phyloP scores from a whole-genome alignment of 2,113 vertebrate genomes.

The Passer domesticus region DNA sequence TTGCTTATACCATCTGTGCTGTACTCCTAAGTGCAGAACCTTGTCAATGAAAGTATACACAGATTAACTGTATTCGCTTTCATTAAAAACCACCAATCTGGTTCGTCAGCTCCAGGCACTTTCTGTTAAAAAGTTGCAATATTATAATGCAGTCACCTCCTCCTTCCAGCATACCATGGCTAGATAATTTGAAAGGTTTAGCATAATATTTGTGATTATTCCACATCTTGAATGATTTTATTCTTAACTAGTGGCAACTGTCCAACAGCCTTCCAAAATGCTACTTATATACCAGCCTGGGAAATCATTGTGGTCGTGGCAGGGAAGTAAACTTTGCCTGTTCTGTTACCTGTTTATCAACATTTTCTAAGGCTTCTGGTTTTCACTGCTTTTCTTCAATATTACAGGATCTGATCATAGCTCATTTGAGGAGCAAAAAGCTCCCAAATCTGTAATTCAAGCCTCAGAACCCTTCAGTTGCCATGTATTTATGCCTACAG shows the following conservation, averaged over 20 bases:
- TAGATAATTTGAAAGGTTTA: neutral
- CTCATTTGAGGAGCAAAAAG: neutral
- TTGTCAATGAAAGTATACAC: slow-evolving; percentile 53
- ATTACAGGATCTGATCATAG: neutral
- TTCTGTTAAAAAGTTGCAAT: slow-evolving; percentile 2
- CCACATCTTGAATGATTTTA: neutral
- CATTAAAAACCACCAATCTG: slow-evolving; percentile 51
- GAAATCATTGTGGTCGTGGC: neutral
- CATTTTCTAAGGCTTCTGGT: neutral
- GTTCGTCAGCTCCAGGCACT: slow-evolving; percentile 18
- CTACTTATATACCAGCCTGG: neutral
- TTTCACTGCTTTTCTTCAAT: neutral
- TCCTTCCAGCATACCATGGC: neutral
- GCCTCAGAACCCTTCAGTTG: neutral
- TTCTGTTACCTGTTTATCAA: neutral
- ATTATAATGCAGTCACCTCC: neutral
- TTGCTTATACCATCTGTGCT: slow-evolving; percentile 63
- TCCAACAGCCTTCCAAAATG: neutral
- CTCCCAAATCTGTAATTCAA: neutral
- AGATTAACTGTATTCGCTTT: slow-evolving; percentile 52
- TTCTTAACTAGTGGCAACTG: neutral
- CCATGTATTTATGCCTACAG: neutral
- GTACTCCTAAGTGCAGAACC: slow-evolving; percentile 60
- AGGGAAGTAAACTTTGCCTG: neutral
- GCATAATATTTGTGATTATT: neutral